Conservation (phyloP, 2,797 vertebrate genomes). For the Lacerta viridis region DNA sequence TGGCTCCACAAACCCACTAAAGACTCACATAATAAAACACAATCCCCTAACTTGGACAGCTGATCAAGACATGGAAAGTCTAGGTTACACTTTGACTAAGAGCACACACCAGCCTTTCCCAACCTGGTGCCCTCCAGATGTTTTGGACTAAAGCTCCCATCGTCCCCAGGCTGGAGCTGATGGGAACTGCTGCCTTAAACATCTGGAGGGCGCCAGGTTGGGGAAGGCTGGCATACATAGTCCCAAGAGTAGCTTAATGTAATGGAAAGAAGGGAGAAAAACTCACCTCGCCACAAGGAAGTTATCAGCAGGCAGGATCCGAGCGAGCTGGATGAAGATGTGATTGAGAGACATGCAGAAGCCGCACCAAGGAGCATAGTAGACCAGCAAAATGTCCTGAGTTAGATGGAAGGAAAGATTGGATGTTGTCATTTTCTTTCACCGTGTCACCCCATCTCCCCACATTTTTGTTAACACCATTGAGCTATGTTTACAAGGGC, state of each 20-base stretch:
- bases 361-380: constrained; percentile 87
- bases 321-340: constrained; percentile 88
- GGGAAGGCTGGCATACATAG: no score
- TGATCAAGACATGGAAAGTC: neutral
- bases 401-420: neutral
- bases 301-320: constrained; percentile 86
- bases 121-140: no score
- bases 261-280: neutral
- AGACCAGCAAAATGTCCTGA: constrained; percentile 91
- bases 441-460: neutral
- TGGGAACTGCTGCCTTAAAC: no score
- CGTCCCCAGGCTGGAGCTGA: no score
- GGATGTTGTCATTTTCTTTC: neutral
- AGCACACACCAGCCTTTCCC: no score
- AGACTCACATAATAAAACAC: neutral
- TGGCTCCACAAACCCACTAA: neutral
- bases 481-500: neutral
- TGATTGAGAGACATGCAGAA: constrained; percentile 86
- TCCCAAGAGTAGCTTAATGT: neutral
- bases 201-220: no score
- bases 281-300: constrained; percentile 91
- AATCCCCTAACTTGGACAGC: neutral
- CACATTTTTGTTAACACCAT: neutral
- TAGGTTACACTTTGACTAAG: no score
- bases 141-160: no score